Base-by-base conservation (phyloP, 2,888 invertebrate genomes). In the Tachina fera region DNA sequence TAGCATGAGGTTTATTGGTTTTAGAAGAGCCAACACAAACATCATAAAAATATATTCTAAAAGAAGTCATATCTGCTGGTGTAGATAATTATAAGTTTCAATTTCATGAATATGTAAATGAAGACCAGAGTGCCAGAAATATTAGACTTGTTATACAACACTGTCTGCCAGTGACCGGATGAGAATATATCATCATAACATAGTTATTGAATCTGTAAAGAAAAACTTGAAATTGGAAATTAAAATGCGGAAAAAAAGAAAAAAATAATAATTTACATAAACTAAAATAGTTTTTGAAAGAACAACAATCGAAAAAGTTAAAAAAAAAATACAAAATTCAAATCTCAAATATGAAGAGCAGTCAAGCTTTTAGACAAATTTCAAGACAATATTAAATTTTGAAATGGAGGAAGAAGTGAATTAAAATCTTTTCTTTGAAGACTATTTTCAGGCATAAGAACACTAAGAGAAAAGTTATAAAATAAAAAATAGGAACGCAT, bases 81-180 rank as follows among this genome's bases (percentile, higher is more conserved):
- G 70, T 39, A 68, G 79, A 84, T 76, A 84, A 80, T 84, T 76
- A 84, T 61, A 22, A 71, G 65, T 71, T 70, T 75, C 60, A 80
- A 80, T 51, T 65, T 49, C 71, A 80, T 80, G 49, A 82, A 71
- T 82, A 82, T 82, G 76, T 49, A 76, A 80, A 72, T 80, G 47
- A 58, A 65, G 22, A 45, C 16, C 14, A 71, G 43, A 60, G 56
- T 76, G 22, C n/a, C 31, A 31, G 22, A 49, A 49, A 41, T 60
- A 49, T 43, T 39, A 14, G 39, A 67, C 39, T 77, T 77, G 47
- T 68, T 11, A 47, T 81, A 70, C 49, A 75, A 68, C 53, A 68
- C 53, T 70, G 68, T 45, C 53, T 70, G 68, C 39, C 68, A 70
- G 22, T 70, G 41, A 63, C 31, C 31, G 61, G 60, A 71, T 53